A percentile compares a stretch with the other conserved stretches of the same genome.
Conservation (phyloP, 2,113 vertebrate species). For the Aramus guarauna region DNA sequence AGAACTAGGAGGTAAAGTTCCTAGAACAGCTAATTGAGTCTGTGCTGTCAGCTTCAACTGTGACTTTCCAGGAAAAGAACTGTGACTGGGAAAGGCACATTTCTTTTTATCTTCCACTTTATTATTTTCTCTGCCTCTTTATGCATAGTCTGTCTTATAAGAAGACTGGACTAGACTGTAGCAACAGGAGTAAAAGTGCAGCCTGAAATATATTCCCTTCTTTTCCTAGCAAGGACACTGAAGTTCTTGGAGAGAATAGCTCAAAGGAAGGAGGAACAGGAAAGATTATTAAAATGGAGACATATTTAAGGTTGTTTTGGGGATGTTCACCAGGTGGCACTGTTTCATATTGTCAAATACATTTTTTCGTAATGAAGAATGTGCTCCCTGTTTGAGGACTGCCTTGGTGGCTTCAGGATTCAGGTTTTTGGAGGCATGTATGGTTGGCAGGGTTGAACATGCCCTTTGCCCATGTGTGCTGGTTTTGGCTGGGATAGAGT, state of each 20-base stretch:
- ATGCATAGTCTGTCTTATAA: neutral
- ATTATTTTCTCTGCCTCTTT: neutral
- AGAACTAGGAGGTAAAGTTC: neutral
- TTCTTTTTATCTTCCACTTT: conserved; percentile 9
- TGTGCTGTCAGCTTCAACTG: neutral
- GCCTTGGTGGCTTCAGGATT: neutral
- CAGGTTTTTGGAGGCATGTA: neutral
- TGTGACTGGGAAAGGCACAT: neutral
- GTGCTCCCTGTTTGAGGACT: neutral
- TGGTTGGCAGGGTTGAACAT: neutral
- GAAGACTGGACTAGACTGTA: neutral
- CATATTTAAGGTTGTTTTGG: neutral
- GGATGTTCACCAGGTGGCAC: neutral
- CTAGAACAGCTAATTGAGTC: neutral
- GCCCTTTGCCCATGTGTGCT: neutral
- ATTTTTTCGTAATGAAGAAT: neutral
- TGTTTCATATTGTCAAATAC: neutral
- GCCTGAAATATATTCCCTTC: neutral
- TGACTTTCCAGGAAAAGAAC: neutral
- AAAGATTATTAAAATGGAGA: neutral
- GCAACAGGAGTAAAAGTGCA: neutral
- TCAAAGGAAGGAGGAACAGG: neutral
- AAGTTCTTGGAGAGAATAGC: neutral
- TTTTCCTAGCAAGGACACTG: neutral
- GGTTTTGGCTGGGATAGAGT: too few species aligned